Evolutionary conservation across 2,888 invertebrate genomes (phyloP), one percentile per base, ranked within the genome.

Genomic region (Cosmia pyralina): DNA sequence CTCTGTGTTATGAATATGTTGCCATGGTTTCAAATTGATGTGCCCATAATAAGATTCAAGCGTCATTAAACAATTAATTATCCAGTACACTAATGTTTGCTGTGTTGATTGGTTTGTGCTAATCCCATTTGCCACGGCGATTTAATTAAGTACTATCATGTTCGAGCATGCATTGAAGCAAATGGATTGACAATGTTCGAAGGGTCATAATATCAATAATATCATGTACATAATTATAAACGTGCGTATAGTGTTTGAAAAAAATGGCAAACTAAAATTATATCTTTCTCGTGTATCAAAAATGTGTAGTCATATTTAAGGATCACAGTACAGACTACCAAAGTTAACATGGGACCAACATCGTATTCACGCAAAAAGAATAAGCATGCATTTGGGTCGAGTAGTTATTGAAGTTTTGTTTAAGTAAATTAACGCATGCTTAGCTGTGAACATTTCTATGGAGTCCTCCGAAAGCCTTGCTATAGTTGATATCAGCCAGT

Each of bases 11-110:
- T n/a, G 34, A 63, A n/a, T 15, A 34, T 7, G 19, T 22, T 48
- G 17, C 15, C 15, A 46, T 64, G 10, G 58, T 44, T 52, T 22
- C 55, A 57, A 38, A 57, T 63, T 28, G 19, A 70, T 77, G 17
- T 38, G 7, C 13, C 13, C 52, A 38, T 66, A 55, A 58, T 57
- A 66, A 63, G 77, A 74, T 77, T 58, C 22, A 58, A 19, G 74
- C 48, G 66, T 38, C 69, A 76, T 81, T 53, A 28, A 74, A 64
- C 70, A 76, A 79, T 81, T 59, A 81, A 77, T 67, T 60, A 53
- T 53, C 44, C 64, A 78, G 70, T 64, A 50, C 60, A 62, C 59
- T 72, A 69, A 65, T 80, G 72, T 82, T 82, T 81, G 69, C 50
- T 60, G 15, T 70, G 69, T 60, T 78, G 69, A 82, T 81, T 82